These are phyloP conservation scores for Oncorhynchus gorbuscha DNA, from an alignment of 2,113 vertebrate genomes.

Conservation along the genomic window DNA sequence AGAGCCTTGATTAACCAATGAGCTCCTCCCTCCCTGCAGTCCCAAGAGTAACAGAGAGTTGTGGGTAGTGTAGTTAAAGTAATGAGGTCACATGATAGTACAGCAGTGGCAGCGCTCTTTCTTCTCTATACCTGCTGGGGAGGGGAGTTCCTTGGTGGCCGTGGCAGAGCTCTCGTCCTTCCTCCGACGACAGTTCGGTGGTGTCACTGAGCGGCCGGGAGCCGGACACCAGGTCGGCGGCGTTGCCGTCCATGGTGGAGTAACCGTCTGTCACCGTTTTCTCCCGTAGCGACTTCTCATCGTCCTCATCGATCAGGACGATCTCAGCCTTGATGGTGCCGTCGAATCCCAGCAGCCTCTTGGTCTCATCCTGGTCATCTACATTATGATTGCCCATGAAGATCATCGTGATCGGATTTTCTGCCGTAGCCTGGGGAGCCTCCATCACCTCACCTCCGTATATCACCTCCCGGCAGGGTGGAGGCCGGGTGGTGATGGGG, in stretches of 20 bases:
- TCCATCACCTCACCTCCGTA: constrained; percentile 52
- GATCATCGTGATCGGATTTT: constrained; percentile 95
- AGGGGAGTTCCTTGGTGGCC: constrained; percentile 77
- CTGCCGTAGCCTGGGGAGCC: constrained; percentile 68
- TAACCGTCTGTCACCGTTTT: constrained; percentile 92
- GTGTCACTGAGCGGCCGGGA: constrained; percentile 82
- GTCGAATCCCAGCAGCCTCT: constrained; percentile 90
- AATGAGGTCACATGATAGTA: constrained; percentile 92
- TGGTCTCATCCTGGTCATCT: constrained; percentile 88
- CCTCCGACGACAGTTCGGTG: constrained; percentile 93
- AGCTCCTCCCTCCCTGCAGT: constrained; percentile 41
- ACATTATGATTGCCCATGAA: constrained; percentile 97
- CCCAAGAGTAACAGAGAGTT: constrained; percentile 69
- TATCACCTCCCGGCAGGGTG: constrained; percentile 30
- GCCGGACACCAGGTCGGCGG: constrained; percentile 92
- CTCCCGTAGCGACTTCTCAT: constrained; percentile 93
- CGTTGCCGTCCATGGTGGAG: constrained; percentile 89
- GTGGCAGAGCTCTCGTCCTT: constrained; percentile 80
- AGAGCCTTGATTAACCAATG: constrained; percentile 62
- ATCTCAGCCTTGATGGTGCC: constrained; percentile 95
- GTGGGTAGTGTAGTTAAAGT: constrained; percentile 61
- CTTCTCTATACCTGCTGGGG: constrained; percentile 95
- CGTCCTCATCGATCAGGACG: constrained; percentile 93
- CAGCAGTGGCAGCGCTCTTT: constrained; percentile 99
- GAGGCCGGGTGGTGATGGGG: constrained; percentile 58